Evolutionary conservation across 2,888 invertebrate genomes (phyloP), one percentile per base, ranked within the genome.

Genomic region (Dione vanillae): DNA sequence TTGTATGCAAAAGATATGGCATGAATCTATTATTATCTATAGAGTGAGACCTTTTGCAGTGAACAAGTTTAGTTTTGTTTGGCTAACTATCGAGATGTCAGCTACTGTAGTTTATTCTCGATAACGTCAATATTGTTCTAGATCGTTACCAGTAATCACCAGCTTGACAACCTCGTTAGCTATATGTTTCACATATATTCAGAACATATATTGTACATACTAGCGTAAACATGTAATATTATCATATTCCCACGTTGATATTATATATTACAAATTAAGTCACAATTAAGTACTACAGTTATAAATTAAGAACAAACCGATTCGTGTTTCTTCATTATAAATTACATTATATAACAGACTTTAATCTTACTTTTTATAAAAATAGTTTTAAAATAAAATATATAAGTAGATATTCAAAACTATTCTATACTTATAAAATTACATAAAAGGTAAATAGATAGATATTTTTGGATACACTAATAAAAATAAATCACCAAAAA

Each of bases 71-170:
- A 64, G 62, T 64, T 64, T 69, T 16, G 40, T 54, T 69, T 52
- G 67, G 61, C 43, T 61, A 37, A 54, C 16, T 64, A 69, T 62
- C 54, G 52, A 64, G 70, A 75, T 76, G 73, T 77, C 77, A 78
- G 78, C 78, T 76, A 73, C 77, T 78, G 78, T 81, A 78, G 77
- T 78, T 77, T 77, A 80, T 76, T 77, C 70, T 78, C 80, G 86
- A 89, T 88, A 86, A 85, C 79, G 77, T 78, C 78, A 77, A 79
- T 82, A 73, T 79, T 89, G 90, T 86, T 90, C 91, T 83, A 91
- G 84, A 88, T 89, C 85, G 65, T 77, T 75, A 85, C 91, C 79
- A 82, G 91, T 85, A 83, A 83, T 78, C 78, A 84, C 90, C 79
- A 80, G 90, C 83, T 83, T 71, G 75, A 69, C 77, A 80, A 76